Percentiles rank a stretch among this genome's conserved stretches.
These are phyloP conservation scores for Microdon myrmicae DNA, from an alignment of 2,888 invertebrate species.

Conservation along the genomic window DNA sequence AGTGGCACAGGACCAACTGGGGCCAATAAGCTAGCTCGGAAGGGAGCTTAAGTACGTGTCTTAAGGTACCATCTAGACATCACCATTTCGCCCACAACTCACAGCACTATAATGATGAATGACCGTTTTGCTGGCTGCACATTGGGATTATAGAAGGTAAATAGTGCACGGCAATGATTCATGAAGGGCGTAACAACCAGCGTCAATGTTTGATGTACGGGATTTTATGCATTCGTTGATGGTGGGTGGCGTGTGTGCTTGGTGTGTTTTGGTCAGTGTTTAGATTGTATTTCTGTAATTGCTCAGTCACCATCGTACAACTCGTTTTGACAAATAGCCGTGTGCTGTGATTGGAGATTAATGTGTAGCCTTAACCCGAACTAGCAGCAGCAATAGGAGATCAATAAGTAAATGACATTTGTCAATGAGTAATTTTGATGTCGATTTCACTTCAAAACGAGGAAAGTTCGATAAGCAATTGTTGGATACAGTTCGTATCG, in stretches of 20 bases:
- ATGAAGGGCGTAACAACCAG: slow-evolving; percentile 48
- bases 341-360: slow-evolving; percentile 23
- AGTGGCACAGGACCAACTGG: not conserved
- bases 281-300: slow-evolving; percentile 3
- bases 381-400: slow-evolving; percentile 2
- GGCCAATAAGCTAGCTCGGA: not conserved
- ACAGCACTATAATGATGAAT: slow-evolving; percentile 40
- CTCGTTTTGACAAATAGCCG: slow-evolving; percentile 42
- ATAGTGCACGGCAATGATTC: slow-evolving; percentile 43
- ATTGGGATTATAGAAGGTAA: slow-evolving; percentile 44
- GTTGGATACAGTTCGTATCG: no score
- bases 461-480: no score
- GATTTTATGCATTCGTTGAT: slow-evolving; percentile 38
- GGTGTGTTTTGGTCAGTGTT: no score
- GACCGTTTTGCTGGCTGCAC: slow-evolving; percentile 40
- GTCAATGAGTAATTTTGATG: slow-evolving; percentile 29
- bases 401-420: slow-evolving; percentile 18
- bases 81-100: slow-evolving; percentile 20
- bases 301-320: slow-evolving; percentile 23
- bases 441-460: slow-evolving; percentile 23
- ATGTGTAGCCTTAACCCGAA: slow-evolving; percentile 26
- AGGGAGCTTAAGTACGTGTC: slow-evolving; percentile 13
- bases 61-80: slow-evolving; percentile 9
- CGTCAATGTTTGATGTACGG: slow-evolving; percentile 51
- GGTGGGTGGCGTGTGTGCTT: slow-evolving; percentile 31